Evolutionary conservation across 2,888 invertebrate genomes (phyloP).

Genomic region (Apotomis betuletana): DNA sequence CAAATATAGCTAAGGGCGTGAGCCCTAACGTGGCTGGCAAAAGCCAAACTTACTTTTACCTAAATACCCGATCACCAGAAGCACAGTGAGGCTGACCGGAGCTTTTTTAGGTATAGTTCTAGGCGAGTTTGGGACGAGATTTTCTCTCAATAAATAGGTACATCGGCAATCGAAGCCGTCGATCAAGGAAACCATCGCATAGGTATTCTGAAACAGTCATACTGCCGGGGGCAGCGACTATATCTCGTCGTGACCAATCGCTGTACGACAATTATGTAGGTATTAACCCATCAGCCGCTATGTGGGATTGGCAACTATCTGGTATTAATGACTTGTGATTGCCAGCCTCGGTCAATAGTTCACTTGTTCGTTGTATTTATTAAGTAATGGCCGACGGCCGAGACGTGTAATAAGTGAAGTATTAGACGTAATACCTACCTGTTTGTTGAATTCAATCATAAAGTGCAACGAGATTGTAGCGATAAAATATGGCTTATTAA

Average conservation of each 20-base stretch:
- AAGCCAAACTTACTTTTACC: no score
- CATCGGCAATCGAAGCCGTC: slow-evolving; percentile 13
- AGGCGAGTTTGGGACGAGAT: no score
- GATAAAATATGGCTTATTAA: slow-evolving; percentile 17
- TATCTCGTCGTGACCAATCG: slow-evolving; percentile 71
- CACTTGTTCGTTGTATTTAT: slow-evolving; percentile 51
- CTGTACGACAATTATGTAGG: slow-evolving; percentile 68
- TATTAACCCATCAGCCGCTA: slow-evolving; percentile 75
- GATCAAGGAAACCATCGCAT: slow-evolving; percentile 33
- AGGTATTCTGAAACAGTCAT: slow-evolving; percentile 29
- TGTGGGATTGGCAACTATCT: slow-evolving; percentile 62
- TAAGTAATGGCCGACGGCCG: slow-evolving; percentile 33
- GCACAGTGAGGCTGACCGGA: no score
- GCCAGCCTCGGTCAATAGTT: slow-evolving; percentile 67
- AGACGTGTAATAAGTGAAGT: slow-evolving; percentile 31
- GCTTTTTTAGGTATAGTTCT: no score
- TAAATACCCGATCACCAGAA: no score
- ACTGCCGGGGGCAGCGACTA: slow-evolving; percentile 34
- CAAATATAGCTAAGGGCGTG: no score
- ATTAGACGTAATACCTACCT: slow-evolving; percentile 30
- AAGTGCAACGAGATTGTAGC: slow-evolving; percentile 17
- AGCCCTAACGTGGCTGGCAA: no score
- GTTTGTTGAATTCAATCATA: slow-evolving; percentile 33
- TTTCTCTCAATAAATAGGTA: neutral
- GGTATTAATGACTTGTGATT: slow-evolving; percentile 61